Percentiles rank a stretch among this genome's conserved stretches.
Conservation (phyloP, 2,888 invertebrate genomes). For the Desoria tigrina region DNA sequence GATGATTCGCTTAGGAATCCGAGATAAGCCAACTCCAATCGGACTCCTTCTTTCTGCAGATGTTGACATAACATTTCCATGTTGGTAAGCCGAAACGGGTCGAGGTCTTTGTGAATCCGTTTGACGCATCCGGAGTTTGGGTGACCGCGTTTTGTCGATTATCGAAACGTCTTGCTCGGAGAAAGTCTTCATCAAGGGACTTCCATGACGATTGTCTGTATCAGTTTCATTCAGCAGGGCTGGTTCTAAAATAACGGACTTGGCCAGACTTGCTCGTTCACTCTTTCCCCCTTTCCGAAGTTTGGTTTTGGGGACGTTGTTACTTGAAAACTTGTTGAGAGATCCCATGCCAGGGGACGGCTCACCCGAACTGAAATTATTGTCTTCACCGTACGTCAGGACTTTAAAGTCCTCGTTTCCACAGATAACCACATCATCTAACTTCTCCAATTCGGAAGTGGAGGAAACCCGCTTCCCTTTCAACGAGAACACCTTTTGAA, state of each 20-base stretch:
- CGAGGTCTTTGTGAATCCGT: slow-evolving; percentile 37
- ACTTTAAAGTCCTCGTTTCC: slow-evolving; percentile 42
- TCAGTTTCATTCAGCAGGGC: slow-evolving; percentile 20
- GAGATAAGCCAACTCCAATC: slow-evolving; percentile 26
- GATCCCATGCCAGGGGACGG: slow-evolving; percentile 38
- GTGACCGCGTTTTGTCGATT: slow-evolving; percentile 36
- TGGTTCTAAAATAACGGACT: slow-evolving; percentile 50
- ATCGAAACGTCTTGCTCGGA: slow-evolving; percentile 52
- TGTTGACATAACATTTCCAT: slow-evolving; percentile 22
- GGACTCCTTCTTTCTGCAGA: slow-evolving; percentile 30
- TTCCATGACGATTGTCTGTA: slow-evolving; percentile 16
- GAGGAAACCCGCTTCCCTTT: slow-evolving; percentile 42
- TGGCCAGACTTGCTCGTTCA: slow-evolving; percentile 19
- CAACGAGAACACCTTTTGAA: slow-evolving; percentile 46
- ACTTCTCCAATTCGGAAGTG: slow-evolving; percentile 36
- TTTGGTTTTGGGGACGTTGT: not conserved
- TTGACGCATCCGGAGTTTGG: slow-evolving; percentile 33
- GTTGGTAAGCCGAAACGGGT: slow-evolving; percentile 44
- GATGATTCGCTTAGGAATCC: slow-evolving; percentile 47
- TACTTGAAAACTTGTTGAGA: slow-evolving; percentile 20
- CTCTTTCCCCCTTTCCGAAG: slow-evolving; percentile 7
- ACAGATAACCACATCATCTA: slow-evolving; percentile 45
- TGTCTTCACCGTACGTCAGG: slow-evolving; percentile 30
- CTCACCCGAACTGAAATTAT: not conserved
- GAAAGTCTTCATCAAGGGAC: slow-evolving; percentile 49